Evolutionary conservation across 2,797 vertebrate genomes (phyloP).

Genomic region (Propithecus deckenii): DNA sequence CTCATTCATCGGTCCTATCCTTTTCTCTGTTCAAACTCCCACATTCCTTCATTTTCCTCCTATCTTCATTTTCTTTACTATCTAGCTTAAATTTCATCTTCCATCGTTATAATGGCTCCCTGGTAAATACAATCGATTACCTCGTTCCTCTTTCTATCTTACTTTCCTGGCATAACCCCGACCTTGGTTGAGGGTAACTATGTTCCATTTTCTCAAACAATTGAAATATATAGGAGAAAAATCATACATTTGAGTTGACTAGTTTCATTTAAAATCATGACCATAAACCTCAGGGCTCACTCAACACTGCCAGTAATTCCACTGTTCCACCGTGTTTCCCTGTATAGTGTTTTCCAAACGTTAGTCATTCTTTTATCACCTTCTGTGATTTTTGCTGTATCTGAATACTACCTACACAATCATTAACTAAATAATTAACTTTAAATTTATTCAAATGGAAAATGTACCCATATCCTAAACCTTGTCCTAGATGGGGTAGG

Average conservation of each 20-base stretch:
- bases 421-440: background rate
- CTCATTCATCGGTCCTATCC: background rate
- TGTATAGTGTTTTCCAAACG: background rate
- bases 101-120: background rate
- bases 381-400: background rate
- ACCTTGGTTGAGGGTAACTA: background rate
- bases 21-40: background rate
- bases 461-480: background rate
- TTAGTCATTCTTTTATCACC: background rate
- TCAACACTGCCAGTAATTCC: background rate
- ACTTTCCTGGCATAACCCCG: background rate
- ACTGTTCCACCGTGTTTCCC: background rate
- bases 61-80: background rate
- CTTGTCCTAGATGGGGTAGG: background rate
- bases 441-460: background rate
- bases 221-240: background rate
- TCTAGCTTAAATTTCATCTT: background rate
- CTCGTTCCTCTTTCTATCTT: background rate
- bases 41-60: background rate
- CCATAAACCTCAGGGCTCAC: background rate
- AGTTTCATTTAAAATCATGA: background rate
- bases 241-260: background rate
- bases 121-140: background rate
- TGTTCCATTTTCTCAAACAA: slow-evolving; percentile 36
- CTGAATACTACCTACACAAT: background rate